phyloP scores from a whole-genome alignment of 2,888 invertebrate species.

The Heliconius ethilla region DNA sequence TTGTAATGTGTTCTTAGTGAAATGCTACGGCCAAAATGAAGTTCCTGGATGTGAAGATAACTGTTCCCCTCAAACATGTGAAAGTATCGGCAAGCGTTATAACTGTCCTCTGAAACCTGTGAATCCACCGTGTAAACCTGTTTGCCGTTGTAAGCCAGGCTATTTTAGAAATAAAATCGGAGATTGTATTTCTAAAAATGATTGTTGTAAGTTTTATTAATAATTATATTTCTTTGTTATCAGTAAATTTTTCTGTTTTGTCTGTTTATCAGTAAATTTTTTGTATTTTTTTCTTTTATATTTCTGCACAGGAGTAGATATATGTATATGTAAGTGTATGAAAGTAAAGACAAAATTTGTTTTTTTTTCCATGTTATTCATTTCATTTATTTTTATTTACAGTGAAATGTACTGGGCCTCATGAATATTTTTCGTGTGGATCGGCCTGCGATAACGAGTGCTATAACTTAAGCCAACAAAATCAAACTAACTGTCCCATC shows the following conservation, averaged over 20 bases:
- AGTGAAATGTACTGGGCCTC: conserved; percentile 52
- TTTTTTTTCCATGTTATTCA: background rate
- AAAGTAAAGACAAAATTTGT: background rate
- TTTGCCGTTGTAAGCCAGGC: conserved; percentile 54
- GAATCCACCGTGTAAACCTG: conserved; percentile 39
- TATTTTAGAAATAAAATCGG: conserved; percentile 50
- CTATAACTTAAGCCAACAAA: conserved; percentile 51
- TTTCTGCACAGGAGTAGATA: background rate
- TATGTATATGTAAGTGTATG: too few species aligned
- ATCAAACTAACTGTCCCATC: conserved; percentile 56
- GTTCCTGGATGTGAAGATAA: conserved; percentile 26
- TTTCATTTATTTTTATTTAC: conserved; percentile 10
- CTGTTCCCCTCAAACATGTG: conserved; percentile 46
- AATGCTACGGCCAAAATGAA: conserved; percentile 38
- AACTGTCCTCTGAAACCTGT: conserved; percentile 39
- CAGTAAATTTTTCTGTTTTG: background rate
- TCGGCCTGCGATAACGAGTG: conserved; percentile 62
- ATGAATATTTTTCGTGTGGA: conserved; percentile 59
- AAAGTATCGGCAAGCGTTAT: conserved; percentile 44
- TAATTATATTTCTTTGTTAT: background rate
- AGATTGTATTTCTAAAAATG: conserved; percentile 47
- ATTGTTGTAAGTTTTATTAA: conserved; percentile 50
- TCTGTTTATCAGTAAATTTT: too few species aligned
- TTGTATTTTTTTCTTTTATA: background rate
- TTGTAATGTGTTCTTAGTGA: background rate